Percentiles rank a stretch among this genome's conserved stretches.
Evolutionary conservation across 2,113 vertebrate genomes (phyloP).

Genomic region (Dunckerocampus dactyliophorus): DNA sequence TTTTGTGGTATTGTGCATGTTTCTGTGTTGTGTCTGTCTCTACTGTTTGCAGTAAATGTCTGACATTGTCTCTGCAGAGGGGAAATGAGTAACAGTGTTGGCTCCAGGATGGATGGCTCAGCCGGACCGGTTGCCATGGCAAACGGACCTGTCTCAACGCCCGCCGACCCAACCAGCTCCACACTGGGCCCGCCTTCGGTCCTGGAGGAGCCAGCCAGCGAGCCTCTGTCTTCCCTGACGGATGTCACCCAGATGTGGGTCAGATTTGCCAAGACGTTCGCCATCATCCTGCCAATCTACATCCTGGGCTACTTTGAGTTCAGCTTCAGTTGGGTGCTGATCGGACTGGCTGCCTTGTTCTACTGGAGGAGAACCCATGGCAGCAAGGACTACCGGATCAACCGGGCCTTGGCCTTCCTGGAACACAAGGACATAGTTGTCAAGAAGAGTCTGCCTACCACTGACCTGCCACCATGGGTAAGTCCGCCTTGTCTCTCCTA

Average conservation of each 20-base stretch:
- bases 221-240: not conserved
- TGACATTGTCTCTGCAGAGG: not conserved
- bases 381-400: constrained; percentile 6
- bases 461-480: constrained; percentile 9
- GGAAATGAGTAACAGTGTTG: constrained; percentile 9
- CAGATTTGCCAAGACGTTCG: constrained; percentile 2
- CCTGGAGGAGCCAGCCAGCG: not conserved
- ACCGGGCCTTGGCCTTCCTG: not conserved
- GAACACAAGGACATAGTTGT: not conserved
- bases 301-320: constrained; percentile 16
- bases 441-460: not conserved
- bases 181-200: not conserved
- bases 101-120: not conserved
- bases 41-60: not conserved
- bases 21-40: not conserved
- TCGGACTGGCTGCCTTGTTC: constrained; percentile 6
- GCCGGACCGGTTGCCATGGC: not conserved
- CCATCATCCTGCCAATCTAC: constrained; percentile 10
- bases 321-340: constrained; percentile 15
- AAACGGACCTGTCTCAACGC: not conserved
- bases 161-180: not conserved
- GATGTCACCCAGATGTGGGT: constrained; percentile 6
- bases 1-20: not conserved
- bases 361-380: constrained; percentile 7
- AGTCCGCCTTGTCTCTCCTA: not conserved